Conservation (phyloP, 2,888 invertebrate genomes). For the Noctua comes region DNA sequence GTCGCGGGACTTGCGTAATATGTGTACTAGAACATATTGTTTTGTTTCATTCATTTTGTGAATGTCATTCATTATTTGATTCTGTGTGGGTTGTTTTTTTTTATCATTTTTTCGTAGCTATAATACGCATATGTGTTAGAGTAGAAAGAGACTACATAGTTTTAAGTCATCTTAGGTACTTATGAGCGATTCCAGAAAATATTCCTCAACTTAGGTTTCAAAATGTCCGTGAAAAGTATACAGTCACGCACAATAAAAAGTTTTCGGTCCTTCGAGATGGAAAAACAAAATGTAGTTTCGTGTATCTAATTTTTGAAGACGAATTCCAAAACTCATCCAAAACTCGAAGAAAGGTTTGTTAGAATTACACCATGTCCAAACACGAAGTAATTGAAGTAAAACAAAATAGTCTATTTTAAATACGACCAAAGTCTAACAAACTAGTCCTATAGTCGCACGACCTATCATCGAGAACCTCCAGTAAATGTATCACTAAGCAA, state of each 20-base stretch:
- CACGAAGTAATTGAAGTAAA: neutral
- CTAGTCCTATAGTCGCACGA: slow-evolving; percentile 16
- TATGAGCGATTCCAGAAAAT: no score
- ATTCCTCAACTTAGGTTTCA: no score
- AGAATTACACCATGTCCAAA: neutral
- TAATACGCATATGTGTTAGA: neutral
- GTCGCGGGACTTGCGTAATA: slow-evolving; percentile 28
- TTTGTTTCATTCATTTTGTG: slow-evolving; percentile 31
- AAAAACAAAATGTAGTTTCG: no score
- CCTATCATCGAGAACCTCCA: slow-evolving; percentile 53
- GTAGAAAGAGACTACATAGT: neutral
- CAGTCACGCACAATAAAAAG: no score
- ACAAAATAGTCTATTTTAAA: neutral
- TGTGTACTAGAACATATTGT: slow-evolving; percentile 17
- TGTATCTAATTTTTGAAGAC: no score
- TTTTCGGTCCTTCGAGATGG: no score
- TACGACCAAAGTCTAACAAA: neutral
- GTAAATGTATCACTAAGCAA: slow-evolving; percentile 58
- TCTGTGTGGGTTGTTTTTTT: neutral
- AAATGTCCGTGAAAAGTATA: no score
- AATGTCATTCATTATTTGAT: slow-evolving; percentile 20
- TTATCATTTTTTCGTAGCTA: no score
- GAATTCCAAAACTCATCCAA: no score
- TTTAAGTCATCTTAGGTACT: neutral
- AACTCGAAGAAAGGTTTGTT: no score